Base-by-base conservation (phyloP, 2,888 invertebrate species). In the Orchesella flavescens region DNA sequence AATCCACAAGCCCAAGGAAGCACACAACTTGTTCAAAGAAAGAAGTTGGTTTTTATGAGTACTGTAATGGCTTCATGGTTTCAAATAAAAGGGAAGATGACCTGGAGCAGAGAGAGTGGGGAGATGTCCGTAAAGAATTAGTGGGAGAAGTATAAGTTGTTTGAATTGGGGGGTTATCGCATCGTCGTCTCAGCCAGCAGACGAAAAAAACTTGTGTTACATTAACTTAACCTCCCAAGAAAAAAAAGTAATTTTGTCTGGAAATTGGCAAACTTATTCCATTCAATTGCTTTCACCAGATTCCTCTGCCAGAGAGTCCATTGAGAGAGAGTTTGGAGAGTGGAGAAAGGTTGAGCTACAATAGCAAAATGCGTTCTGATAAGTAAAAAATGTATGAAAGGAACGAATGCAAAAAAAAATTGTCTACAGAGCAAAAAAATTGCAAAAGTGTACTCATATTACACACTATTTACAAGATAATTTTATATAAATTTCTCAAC, bases 201-300 rank as follows among this genome's bases (percentile, higher is more conserved):
- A 61, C 61, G 61, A 68, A 68, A 68, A 68, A 23, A 46, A 49
- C 21, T 69, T 61, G 68, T 46, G 43, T 69, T 69, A 44, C 24
- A 43, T 69, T 78, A 43, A 49, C 49, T 49, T 59, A 43, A 66
- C 66, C 44, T n/a, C 21, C 12, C 23, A 34, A 13, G 15, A 10
- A 34, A 21, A 19, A 71, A 78, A 71, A 78, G 71, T 34, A 78
- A 78, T 69, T 78, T 75, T 17, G 49, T 23, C 49, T 7, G 23
- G 71, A 78, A 78, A 71, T 78, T 69, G 78, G 63, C 61, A 77
- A 78, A 78, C 71, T 78, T 78, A 9, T 49, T 34, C 78, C 61
- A 71, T 78, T 78, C 71, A 71, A 71, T 34, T 59, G 78, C 78
- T 78, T 78, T 78, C 78, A 78, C 78, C 71, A 71, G 66, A 76